Evolutionary conservation across 2,113 vertebrate genomes (phyloP).

Genomic region (Ifrita kowaldi): DNA sequence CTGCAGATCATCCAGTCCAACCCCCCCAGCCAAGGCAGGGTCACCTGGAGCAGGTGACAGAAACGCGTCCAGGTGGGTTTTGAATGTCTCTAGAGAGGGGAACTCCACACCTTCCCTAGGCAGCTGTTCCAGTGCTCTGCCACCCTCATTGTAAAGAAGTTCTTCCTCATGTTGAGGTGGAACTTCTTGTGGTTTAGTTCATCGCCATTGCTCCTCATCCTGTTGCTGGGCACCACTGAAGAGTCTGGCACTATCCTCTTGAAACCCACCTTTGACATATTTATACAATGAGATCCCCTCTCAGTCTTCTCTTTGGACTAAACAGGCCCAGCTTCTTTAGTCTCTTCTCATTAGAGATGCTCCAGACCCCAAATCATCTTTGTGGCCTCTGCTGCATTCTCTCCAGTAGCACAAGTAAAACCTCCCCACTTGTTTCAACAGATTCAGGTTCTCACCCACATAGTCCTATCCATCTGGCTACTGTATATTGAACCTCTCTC

Average conservation of each 20-base stretch:
- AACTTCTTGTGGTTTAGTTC: background rate
- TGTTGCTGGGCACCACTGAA: background rate
- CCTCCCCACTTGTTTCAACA: background rate
- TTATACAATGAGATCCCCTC: background rate
- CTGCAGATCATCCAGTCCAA: background rate
- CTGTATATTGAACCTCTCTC: background rate
- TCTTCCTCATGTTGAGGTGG: background rate
- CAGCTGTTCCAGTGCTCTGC: background rate
- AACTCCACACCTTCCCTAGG: fast-evolving
- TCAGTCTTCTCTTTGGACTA: background rate
- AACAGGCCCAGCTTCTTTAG: background rate
- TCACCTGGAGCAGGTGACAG: background rate
- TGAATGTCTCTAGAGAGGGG: background rate
- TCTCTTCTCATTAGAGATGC: background rate
- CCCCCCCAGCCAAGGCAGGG: background rate
- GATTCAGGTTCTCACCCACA: background rate
- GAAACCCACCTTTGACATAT: background rate
- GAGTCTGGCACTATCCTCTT: background rate
- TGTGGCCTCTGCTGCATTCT: background rate
- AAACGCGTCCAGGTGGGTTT: fast-evolving
- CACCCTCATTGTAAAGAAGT: background rate
- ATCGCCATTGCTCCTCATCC: background rate
- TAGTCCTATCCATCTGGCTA: background rate
- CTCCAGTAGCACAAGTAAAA: background rate
- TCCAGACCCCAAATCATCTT: background rate